Percentiles rank a stretch among this genome's conserved stretches.
These are phyloP conservation scores for Colostygia pectinataria DNA, from an alignment of 2,888 invertebrate species.

Conservation along the genomic window DNA sequence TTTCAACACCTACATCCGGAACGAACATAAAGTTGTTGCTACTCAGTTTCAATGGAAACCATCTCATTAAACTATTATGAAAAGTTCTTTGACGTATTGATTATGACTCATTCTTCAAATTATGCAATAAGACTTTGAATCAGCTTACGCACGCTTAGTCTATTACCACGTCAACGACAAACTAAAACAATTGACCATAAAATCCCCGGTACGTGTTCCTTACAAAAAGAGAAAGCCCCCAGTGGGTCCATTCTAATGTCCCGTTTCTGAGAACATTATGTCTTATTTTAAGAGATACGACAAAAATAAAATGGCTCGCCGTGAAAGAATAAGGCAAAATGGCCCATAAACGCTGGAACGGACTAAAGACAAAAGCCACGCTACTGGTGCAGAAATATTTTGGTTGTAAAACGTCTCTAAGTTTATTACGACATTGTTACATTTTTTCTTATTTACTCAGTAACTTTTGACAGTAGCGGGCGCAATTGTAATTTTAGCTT, in stretches of 20 bases:
- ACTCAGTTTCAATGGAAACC: conserved; percentile 2
- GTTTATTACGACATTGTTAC: conserved; percentile 76
- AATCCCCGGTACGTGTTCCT: conserved; percentile 73
- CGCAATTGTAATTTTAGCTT: conserved; percentile 70
- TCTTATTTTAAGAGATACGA: conserved; percentile 78
- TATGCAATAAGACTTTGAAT: conserved; percentile 23
- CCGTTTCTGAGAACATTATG: conserved; percentile 80
- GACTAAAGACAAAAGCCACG: conserved; percentile 72
- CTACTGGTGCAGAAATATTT: conserved; percentile 71
- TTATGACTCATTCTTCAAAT: conserved; percentile 19
- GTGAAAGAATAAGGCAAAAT: conserved; percentile 73
- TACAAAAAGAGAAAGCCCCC: conserved; percentile 75
- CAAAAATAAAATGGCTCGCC: conserved; percentile 69
- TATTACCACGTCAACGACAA: conserved; percentile 49
- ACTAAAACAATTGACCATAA: conserved; percentile 80
- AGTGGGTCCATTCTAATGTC: conserved; percentile 69
- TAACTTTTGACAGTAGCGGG: conserved; percentile 66
- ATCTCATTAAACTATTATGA: conserved; percentile 7
- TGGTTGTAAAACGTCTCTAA: conserved; percentile 68
- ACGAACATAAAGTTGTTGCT: too few relatives aligned
- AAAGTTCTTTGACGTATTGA: conserved; percentile 18
- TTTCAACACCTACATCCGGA: too few relatives aligned
- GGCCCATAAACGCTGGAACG: conserved; percentile 66
- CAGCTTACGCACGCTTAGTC: conserved; percentile 45
- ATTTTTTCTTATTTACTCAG: conserved; percentile 64